Evolutionary conservation across 2,797 vertebrate genomes (phyloP), one percentile per base, ranked within the genome.

Genomic region (Coreius guichenoti): DNA sequence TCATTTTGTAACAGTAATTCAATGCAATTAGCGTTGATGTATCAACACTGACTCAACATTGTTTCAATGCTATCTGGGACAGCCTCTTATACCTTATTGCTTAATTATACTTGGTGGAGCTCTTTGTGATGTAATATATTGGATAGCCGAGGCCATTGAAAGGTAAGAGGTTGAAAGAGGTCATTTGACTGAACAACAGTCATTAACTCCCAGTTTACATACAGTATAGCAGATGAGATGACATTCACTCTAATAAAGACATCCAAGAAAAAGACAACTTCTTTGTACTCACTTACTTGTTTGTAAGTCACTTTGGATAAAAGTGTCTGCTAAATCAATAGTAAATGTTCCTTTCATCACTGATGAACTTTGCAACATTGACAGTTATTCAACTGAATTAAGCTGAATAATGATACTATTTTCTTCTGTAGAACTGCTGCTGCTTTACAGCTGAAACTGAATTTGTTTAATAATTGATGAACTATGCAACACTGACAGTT

Each of bases 141-240:
- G 36, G 8, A 69, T 3, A n/a, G 72, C 21, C 11, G 5, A 82
- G 69, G 69, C 13, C 29, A 74, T 5, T 26, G 21, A 75, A 65
- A 83, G 13, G 70, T 63, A 17, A 65, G 31, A 69, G 47, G 80
- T 81, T 54, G 47, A 39, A 7, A 70, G 17, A 81, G 80, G 43
- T 83, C 43, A 83, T 39, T 9, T 23, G 29, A 73, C 31, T 21
- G n/a, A 47, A 73, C 47, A 58, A 82, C 19, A 26, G 14, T 78
- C n/a, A 43, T 19, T 1, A 82, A 45, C 13, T 72, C 31, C 29
- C 23, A 12, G 47, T 70, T 39, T 13, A 29, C 33, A 72, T 17
- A 56, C 29, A 76, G 47, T 54, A 23, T 16, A 68, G 29, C 29
- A 74, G 26, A 70, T 54, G 21, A 54, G 23, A 69, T 26, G n/a